Evolutionary conservation across 2,888 invertebrate genomes (phyloP), one percentile per base, ranked within the genome.

Genomic region (Polydrusus tereticollis): DNA sequence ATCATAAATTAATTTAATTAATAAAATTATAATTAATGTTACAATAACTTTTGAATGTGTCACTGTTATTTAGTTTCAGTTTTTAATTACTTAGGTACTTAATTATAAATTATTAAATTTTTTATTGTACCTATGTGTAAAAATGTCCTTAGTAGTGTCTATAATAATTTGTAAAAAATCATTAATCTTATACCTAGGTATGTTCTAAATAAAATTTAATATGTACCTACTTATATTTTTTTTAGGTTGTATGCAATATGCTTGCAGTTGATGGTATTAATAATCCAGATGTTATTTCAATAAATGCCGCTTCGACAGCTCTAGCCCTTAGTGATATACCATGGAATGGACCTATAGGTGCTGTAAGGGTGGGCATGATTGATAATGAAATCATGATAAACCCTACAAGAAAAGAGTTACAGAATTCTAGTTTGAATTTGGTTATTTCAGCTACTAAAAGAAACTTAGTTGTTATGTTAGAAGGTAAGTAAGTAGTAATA

Each of bases 231-330:
- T 33, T n/a, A 5, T 23, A 4, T 16, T 45, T 66, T 12, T 69
- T 55, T 0, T 95, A 95, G 82, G 85, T 98, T 66, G 91, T 97
- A 6, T 98, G 98, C 85, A 98, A 98, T 84, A 93, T 97, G 87
- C 84, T 99, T 26, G 95, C 98, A 0, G 88, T 97, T 60, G 99
- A 99, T 85, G 91, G 95, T 0, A 86, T 91, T 0, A 92, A 97
- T 82, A 92, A 94, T 73, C 97, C 98, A 0, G 98, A 98, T 83
- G 89, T 98, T 0, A 85, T 97, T 6, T 92, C 96, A 5, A 96
- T 99, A 47, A 99, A 99, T 86, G 96, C 95, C 8, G 98, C 99
- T 0, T 97, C 98, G 12, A 93, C 97, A 5, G 96, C 99, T 0
- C 84, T 99, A 12, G 90, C 94, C 1, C 77, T 98, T 20, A 99